Evolutionary conservation across 2,888 invertebrate species (phyloP).

Genomic region (Thymelicus lineola): DNA sequence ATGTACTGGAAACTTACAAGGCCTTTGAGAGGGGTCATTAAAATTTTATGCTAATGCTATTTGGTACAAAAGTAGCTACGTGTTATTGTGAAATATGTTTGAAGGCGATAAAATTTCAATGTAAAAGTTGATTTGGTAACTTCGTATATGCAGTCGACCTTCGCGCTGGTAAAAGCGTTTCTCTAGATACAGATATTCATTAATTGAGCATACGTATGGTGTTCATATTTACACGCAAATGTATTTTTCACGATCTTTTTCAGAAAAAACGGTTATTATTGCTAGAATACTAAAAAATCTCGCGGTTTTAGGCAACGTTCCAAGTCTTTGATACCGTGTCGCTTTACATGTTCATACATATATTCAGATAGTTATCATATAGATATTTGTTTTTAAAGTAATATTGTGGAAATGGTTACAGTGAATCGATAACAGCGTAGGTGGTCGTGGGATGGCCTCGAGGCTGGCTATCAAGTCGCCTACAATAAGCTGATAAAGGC

Average conservation of each 20-base stretch:
- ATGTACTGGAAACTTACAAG: not conserved
- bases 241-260: not conserved
- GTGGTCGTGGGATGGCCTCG: slow-evolving; percentile 32
- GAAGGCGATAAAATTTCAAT: not conserved
- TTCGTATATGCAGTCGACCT: slow-evolving; percentile 9
- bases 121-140: not conserved
- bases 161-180: slow-evolving; percentile 8
- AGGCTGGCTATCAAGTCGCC: slow-evolving; percentile 37
- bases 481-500: slow-evolving; percentile 35
- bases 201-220: not conserved
- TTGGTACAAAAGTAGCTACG: not conserved
- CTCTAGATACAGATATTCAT: not conserved
- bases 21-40: not conserved
- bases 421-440: slow-evolving; percentile 40
- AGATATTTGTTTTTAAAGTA: slow-evolving; percentile 14
- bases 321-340: slow-evolving; percentile 17
- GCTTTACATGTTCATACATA: not conserved
- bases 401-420: slow-evolving; percentile 16
- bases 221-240: not conserved
- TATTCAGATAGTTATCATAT: slow-evolving; percentile 18
- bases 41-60: not conserved
- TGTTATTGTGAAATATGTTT: slow-evolving; percentile 1
- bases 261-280: slow-evolving; percentile 10
- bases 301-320: slow-evolving; percentile 30
- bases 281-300: slow-evolving; percentile 21